Conservation (phyloP, 1,140 invertebrate species). For the Popillia japonica region DNA sequence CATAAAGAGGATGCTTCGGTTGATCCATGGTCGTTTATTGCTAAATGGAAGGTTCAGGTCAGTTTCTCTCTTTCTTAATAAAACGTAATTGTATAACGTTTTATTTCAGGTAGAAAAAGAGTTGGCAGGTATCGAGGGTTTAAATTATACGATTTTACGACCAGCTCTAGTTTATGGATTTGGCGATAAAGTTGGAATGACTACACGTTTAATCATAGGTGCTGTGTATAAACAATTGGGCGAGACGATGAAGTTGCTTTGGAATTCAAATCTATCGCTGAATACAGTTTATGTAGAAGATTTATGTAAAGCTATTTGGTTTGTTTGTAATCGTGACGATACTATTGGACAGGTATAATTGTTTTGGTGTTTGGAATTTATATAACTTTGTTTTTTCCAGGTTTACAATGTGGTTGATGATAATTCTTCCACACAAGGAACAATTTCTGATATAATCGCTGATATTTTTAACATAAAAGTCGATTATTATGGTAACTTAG, state of each 20-base stretch:
- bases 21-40: constrained; percentile 85
- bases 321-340: constrained; percentile 66
- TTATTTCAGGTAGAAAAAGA: constrained; percentile 79
- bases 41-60: constrained; percentile 74
- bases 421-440: constrained; percentile 83
- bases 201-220: constrained; percentile 83
- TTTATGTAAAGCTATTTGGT: constrained; percentile 81
- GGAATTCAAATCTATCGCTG: constrained; percentile 84
- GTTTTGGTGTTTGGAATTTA: too few species aligned
- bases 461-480: constrained; percentile 88
- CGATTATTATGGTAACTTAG: constrained; percentile 82
- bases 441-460: constrained; percentile 77
- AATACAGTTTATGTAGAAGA: constrained; percentile 90
- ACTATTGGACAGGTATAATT: constrained; percentile 59
- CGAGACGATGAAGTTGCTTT: constrained; percentile 91
- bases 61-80: constrained; percentile 22
- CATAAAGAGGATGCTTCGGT: constrained; percentile 78
- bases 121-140: constrained; percentile 68
- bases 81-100: constrained; percentile 1
- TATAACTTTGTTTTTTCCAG: constrained; percentile 62
- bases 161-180: constrained; percentile 88
- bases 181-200: constrained; percentile 82
- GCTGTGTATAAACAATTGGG: constrained; percentile 87
- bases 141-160: constrained; percentile 84
- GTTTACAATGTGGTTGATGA: constrained; percentile 86